A percentile compares a stretch with the other conserved stretches of the same genome.
Evolutionary conservation across 2,797 vertebrate genomes (phyloP).

Genomic region (Eulemur rubriventer): DNA sequence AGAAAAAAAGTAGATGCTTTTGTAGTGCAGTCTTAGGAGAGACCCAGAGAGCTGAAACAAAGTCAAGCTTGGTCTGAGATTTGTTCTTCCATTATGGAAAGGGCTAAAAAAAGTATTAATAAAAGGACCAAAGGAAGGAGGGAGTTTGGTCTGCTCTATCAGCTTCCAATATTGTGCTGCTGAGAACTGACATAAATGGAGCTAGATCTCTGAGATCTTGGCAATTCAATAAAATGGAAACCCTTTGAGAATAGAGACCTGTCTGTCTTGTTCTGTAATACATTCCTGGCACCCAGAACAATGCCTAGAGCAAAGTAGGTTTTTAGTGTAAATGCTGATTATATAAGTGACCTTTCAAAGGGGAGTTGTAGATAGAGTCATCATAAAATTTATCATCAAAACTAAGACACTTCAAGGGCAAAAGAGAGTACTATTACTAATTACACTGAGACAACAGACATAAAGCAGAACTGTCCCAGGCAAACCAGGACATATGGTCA

Average conservation of each 20-base stretch:
- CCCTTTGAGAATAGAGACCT: neutral
- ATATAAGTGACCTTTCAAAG: neutral
- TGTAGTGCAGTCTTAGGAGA: neutral
- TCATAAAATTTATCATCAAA: constrained; percentile 25
- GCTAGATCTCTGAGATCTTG: neutral
- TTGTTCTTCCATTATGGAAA: neutral
- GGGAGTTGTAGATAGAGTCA: neutral
- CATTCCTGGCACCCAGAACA: neutral
- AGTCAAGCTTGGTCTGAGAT: neutral
- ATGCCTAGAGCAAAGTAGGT: neutral
- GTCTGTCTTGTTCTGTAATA: neutral
- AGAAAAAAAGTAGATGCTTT: neutral
- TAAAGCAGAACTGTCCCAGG: neutral
- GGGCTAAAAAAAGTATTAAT: neutral
- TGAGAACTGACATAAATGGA: neutral
- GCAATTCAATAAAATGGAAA: neutral
- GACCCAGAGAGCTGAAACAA: neutral
- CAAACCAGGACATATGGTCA: neutral
- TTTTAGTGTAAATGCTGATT: constrained; percentile 28
- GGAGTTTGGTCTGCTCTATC: neutral
- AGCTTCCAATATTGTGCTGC: neutral
- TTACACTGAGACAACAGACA: neutral
- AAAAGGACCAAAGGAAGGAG: neutral
- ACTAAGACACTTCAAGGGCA: neutral
- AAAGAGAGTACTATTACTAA: constrained; percentile 13